Conservation (phyloP, 2,888 invertebrate species). For the Oscheius sp. region DNA sequence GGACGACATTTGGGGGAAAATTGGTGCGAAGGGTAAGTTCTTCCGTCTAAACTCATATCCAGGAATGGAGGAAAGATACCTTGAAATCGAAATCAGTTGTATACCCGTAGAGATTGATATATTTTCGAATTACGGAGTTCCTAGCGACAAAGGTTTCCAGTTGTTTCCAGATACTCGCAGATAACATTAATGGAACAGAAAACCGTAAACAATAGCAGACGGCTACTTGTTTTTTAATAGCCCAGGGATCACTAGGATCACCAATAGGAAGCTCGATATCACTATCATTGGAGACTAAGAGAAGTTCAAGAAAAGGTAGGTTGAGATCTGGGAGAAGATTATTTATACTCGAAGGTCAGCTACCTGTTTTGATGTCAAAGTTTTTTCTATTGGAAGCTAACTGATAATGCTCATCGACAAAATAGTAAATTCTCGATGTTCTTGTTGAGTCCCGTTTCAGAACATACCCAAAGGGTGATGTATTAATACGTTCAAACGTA, state of each 20-base stretch:
- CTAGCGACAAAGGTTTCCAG: constrained; percentile 35
- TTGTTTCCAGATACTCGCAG: constrained; percentile 30
- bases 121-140: constrained; percentile 35
- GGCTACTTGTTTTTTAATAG: neutral
- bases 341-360: neutral
- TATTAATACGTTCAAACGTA: constrained; percentile 1
- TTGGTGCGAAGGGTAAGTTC: constrained; percentile 29
- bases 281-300: constrained; percentile 34
- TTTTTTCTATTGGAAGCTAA: constrained; percentile 16
- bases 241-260: constrained; percentile 14
- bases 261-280: constrained; percentile 30
- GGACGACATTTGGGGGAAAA: constrained; percentile 31
- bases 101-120: constrained; percentile 41
- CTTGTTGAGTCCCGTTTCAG: constrained; percentile 8
- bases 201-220: constrained; percentile 23
- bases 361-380: constrained; percentile 11
- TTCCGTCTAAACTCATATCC: neutral
- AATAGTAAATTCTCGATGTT: constrained; percentile 39
- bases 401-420: constrained; percentile 35
- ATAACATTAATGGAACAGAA: constrained; percentile 32
- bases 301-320: constrained; percentile 42
- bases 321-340: constrained; percentile 6
- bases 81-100: constrained; percentile 33
- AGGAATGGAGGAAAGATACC: constrained; percentile 15
- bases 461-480: constrained; percentile 9